These are phyloP conservation scores for Acanthaster planci DNA, from an alignment of 35 echinoderm and acorn worm genomes.

Conservation along the genomic window DNA sequence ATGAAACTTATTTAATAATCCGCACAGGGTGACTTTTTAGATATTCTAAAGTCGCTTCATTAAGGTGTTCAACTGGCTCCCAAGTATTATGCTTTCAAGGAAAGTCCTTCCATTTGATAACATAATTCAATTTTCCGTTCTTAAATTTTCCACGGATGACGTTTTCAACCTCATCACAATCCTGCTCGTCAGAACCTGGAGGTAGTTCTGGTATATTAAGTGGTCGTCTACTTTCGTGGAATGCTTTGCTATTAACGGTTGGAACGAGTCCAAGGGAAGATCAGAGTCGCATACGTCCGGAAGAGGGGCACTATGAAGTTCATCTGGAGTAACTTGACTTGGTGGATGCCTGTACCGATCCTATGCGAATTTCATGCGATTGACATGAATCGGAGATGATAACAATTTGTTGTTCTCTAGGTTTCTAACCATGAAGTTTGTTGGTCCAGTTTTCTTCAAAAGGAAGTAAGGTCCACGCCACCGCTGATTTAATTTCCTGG, in stretches of 20 bases:
- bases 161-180: conserved; percentile 19
- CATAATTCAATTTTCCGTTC: conserved; percentile 23
- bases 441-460: conserved; percentile 13
- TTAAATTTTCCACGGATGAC: conserved; percentile 24
- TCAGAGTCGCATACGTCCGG: background rate
- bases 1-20: no score
- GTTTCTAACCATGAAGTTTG: conserved; percentile 35
- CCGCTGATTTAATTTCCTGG: conserved; percentile 12
- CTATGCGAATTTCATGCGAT: conserved; percentile 47
- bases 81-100: conserved; percentile 11
- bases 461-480: conserved; percentile 44
- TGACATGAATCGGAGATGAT: no score
- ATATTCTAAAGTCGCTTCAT: background rate
- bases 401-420: conserved; percentile 43
- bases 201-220: background rate
- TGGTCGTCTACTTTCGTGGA: background rate
- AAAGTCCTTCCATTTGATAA: conserved; percentile 38
- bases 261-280: background rate
- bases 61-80: conserved; percentile 30
- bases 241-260: conserved; percentile 5
- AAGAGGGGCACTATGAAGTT: background rate
- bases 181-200: background rate
- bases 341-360: conserved; percentile 18
- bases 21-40: conserved; percentile 34
- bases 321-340: background rate